phyloP scores from a whole-genome alignment of 2,888 invertebrate genomes.

The Clistopyga incitator region DNA sequence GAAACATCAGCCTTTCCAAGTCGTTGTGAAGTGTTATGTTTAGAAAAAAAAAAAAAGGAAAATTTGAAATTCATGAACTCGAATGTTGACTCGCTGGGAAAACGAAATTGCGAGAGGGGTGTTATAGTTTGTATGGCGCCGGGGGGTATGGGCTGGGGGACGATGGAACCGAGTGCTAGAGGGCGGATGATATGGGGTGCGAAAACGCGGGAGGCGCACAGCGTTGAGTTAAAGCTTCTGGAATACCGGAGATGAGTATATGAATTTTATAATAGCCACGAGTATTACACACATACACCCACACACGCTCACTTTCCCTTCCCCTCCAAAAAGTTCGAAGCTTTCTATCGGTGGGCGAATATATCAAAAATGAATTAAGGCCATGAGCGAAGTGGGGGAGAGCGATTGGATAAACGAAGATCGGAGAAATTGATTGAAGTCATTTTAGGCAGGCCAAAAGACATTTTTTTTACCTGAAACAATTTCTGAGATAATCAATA shows the following conservation, averaged over 20 bases:
- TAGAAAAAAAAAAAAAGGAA: slow-evolving; percentile 56
- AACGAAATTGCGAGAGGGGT: slow-evolving; percentile 68
- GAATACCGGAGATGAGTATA: slow-evolving; percentile 62
- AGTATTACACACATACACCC: slow-evolving; percentile 21
- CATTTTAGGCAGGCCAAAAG: background rate
- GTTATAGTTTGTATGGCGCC: slow-evolving; percentile 41
- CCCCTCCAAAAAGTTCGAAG: background rate
- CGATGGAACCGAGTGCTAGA: slow-evolving; percentile 43
- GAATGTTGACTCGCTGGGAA: slow-evolving; percentile 69
- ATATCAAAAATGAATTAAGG: slow-evolving; percentile 37
- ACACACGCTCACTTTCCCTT: background rate
- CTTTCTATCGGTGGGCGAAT: slow-evolving; percentile 16
- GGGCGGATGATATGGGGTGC: slow-evolving; percentile 60
- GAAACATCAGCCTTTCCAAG: background rate
- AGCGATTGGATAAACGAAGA: background rate
- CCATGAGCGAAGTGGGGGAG: background rate
- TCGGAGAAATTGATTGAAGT: slow-evolving; percentile 8
- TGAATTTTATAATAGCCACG: slow-evolving; percentile 68
- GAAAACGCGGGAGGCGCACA: slow-evolving; percentile 36
- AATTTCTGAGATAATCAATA: background rate
- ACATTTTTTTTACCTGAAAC: background rate
- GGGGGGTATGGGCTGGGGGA: slow-evolving; percentile 26
- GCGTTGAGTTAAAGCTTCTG: slow-evolving; percentile 56
- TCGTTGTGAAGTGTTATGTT: slow-evolving; percentile 52
- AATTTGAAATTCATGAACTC: slow-evolving; percentile 71